Percentiles rank a stretch among this genome's conserved stretches.
phyloP scores from a whole-genome alignment of 2,888 invertebrate species.

The Argyresthia goedartella region DNA sequence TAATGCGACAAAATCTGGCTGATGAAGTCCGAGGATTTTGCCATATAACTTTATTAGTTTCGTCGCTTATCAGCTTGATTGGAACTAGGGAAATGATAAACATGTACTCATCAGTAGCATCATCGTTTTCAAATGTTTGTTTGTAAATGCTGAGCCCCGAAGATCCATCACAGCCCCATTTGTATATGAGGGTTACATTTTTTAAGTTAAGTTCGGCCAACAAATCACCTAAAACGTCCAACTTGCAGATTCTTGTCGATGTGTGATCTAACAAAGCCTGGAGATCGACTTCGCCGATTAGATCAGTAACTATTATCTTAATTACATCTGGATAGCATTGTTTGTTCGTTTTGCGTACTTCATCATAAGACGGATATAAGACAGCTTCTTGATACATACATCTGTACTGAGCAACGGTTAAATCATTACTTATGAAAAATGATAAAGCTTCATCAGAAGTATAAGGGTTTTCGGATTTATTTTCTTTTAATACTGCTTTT shows the following conservation, averaged over 20 bases:
- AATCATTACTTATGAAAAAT: not conserved
- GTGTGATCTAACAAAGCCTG: slow-evolving; percentile 2
- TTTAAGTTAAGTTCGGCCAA: no score
- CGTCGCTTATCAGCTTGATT: not conserved
- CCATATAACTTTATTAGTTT: not conserved
- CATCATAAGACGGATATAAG: slow-evolving; percentile 1
- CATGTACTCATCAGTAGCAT: slow-evolving; percentile 6
- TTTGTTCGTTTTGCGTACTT: not conserved
- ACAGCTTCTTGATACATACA: no score
- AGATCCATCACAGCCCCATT: slow-evolving; percentile 7
- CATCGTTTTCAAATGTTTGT: slow-evolving; percentile 2
- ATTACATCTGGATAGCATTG: not conserved
- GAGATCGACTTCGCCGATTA: not conserved
- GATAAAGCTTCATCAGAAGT: not conserved
- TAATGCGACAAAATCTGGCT: not conserved
- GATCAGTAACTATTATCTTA: not conserved
- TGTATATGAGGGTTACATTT: slow-evolving; percentile 2
- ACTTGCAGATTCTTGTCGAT: not conserved
- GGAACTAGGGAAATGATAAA: slow-evolving; percentile 9
- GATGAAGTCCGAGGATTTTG: not conserved
- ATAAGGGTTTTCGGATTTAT: no score
- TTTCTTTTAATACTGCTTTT: no score
- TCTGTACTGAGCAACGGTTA: no score
- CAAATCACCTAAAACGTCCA: no score
- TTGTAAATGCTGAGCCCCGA: slow-evolving; percentile 5